These are phyloP conservation scores for Gymnoscopelus braueri DNA, from an alignment of 2,797 vertebrate genomes.

Conservation along the genomic window DNA sequence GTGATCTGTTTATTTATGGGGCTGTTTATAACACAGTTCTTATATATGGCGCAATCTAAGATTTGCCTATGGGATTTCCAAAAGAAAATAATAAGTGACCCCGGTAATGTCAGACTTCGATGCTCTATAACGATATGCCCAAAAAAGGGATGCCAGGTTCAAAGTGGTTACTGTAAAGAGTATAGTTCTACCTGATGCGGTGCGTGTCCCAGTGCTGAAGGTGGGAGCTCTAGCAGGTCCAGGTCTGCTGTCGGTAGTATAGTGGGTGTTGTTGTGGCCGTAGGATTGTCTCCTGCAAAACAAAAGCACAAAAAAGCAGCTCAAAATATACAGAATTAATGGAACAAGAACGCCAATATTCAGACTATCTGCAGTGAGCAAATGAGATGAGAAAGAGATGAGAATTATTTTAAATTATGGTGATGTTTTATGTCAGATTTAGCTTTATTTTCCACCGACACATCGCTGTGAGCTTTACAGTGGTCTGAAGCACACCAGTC, in stretches of 20 bases:
- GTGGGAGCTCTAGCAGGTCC: conserved; percentile 24
- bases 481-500: no score
- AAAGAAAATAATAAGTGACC: no score
- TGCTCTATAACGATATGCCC: neutral
- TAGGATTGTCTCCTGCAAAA: conserved; percentile 63
- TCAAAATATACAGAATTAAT: neutral
- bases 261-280: conserved; percentile 15
- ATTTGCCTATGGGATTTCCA: no score
- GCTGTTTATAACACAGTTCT: no score
- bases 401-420: neutral
- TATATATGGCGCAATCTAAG: no score
- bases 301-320: conserved; percentile 9
- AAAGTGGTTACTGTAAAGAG: no score
- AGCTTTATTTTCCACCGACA: no score
- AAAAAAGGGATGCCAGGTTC: neutral
- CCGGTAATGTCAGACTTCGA: neutral
- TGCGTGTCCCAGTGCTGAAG: conserved; percentile 72
- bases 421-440: neutral
- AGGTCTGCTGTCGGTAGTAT: conserved; percentile 18
- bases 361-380: neutral
- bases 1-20: no score
- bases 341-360: neutral
- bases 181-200: conserved; percentile 78
- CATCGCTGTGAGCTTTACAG: no score
- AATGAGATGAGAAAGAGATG: no score